Evolutionary conservation across 2,888 invertebrate species (phyloP), one percentile per base, ranked within the genome.

Genomic region (Onthophagus sagittarius): DNA sequence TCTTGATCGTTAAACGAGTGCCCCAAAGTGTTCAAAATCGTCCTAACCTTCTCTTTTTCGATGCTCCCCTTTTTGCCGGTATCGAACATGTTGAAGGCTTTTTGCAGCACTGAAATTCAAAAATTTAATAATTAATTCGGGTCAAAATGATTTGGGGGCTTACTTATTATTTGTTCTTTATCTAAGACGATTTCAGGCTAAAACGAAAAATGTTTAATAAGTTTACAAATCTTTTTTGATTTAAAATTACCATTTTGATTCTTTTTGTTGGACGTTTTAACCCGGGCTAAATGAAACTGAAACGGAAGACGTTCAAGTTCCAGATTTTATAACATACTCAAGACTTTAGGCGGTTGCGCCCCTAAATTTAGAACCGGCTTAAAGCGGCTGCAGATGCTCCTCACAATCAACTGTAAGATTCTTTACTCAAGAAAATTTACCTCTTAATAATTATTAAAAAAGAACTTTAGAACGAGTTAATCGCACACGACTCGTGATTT

Each of bases 1-100:
- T 93, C 93, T 64, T 89, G 87, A 80, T 94, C 94, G 79, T 94
- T 93, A 80, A 91, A 94, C 79, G 91, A 91, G 82, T 93, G 93
- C 32, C 94, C 93, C 86, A 94, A 89, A 1, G 94, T 94, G 84
- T 93, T 93, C 70, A 94, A 88, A 79, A 94, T 94, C 53, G 92
- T 93, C 62, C 92, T 87, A 0, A 94, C 92, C 82, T 94, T 94
- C 81, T 93, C 93, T 81, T 92, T 93, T 80, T 94, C 93, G 74
- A 94, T 94, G 79, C 88, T 89, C 39, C 94, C 94, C 78, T 91
- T 90, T 82, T 93, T 93, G 80, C 90, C 89, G 23, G 93, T 92
- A 85, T 94, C 94, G 86, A 94, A 94, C 94, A 94, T 94, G 82
- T 92, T 90, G 88, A 94, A 94, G 15, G 93, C 94, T 80, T 93